phyloP scores from a whole-genome alignment of 2,113 vertebrate species.

The Urocynchramus pylzowi region DNA sequence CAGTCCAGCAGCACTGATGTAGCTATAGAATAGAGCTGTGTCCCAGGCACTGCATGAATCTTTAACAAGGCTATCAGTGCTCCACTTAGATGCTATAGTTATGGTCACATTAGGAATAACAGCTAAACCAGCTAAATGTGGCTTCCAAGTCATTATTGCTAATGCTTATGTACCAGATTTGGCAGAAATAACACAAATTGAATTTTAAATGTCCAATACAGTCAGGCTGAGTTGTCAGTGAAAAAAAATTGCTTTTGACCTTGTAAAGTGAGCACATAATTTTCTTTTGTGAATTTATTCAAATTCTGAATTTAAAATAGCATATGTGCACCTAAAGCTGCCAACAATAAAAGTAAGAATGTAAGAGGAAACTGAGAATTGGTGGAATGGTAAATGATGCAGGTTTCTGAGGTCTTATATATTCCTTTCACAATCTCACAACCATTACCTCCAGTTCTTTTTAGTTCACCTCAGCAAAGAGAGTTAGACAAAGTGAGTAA shows the following conservation, averaged over 20 bases:
- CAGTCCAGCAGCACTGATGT: not conserved
- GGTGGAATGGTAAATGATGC: not conserved
- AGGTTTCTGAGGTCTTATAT: constrained; percentile 12
- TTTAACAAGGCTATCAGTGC: constrained; percentile 55
- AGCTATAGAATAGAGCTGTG: not conserved
- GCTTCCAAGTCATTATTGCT: constrained; percentile 37
- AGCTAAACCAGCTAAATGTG: not conserved
- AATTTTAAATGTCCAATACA: not conserved
- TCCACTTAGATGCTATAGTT: not conserved
- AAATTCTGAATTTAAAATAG: constrained; percentile 48
- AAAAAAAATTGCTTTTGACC: constrained; percentile 17
- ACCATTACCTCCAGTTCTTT: constrained; percentile 42
- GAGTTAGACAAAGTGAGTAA: constrained; percentile 43
- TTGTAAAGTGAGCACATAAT: constrained; percentile 18
- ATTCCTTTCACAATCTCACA: not conserved
- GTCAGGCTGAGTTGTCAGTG: constrained; percentile 6
- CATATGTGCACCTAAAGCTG: not conserved
- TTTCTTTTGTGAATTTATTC: constrained; percentile 41
- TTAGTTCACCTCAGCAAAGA: constrained; percentile 49
- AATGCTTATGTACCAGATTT: constrained; percentile 12
- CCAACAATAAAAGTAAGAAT: not conserved
- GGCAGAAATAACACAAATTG: constrained; percentile 37
- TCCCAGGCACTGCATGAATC: constrained; percentile 15
- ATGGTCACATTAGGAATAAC: not conserved
- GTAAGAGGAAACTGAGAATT: not conserved